A percentile compares a stretch with the other conserved stretches of the same genome.
Evolutionary conservation across 1,140 invertebrate species (phyloP).

Genomic region (Drosophila bocki): DNA sequence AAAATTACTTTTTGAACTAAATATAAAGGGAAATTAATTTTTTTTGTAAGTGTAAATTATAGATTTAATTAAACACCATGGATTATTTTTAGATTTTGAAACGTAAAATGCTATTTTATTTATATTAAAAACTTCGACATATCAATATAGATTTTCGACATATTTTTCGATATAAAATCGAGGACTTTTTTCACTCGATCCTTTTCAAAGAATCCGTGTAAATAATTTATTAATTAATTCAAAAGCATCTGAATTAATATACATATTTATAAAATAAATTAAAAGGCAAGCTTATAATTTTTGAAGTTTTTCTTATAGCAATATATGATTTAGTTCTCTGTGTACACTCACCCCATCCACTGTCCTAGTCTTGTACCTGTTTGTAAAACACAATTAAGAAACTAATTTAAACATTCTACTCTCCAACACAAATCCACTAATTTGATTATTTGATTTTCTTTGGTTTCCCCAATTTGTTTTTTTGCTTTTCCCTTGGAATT

Average conservation of each 20-base stretch:
- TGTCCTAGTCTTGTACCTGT: conserved; percentile 9
- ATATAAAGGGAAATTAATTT: not conserved
- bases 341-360: conserved; percentile 18
- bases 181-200: not conserved
- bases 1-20: not conserved
- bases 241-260: not conserved
- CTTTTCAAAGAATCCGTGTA: not conserved
- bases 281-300: not conserved
- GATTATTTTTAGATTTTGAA: not conserved
- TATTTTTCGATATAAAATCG: not conserved
- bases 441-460: conserved; percentile 48
- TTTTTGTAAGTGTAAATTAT: too few species aligned
- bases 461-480: conserved; percentile 30
- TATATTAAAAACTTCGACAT: too few species aligned
- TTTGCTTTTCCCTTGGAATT: conserved; percentile 23
- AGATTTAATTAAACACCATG: too few species aligned
- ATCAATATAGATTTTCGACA: not conserved
- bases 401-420: conserved; percentile 39
- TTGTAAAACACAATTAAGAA: conserved; percentile 26
- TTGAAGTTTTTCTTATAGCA: not conserved
- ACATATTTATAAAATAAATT: not conserved
- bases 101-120: not conserved
- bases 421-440: conserved; percentile 45
- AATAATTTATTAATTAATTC: not conserved
- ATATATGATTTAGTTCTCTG: not conserved